These are phyloP conservation scores for Danio jaintianensis DNA, from an alignment of 2,797 vertebrate species.

Conservation along the genomic window DNA sequence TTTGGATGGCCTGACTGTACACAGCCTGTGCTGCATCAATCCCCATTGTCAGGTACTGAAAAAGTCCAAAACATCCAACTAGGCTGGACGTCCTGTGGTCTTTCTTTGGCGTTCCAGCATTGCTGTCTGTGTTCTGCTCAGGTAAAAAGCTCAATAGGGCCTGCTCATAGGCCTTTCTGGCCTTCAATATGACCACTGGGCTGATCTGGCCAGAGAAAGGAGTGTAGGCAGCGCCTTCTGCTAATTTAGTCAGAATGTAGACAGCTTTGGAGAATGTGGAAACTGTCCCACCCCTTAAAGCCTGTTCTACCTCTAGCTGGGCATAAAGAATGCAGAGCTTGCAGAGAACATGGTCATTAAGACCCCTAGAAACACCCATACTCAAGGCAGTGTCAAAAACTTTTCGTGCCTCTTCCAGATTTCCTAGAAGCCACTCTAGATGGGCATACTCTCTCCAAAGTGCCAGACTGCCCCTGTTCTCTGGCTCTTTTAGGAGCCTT, in stretches of 20 bases:
- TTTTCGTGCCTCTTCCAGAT: slow-evolving; percentile 88
- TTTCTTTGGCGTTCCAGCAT: slow-evolving; percentile 27
- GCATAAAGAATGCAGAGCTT: slow-evolving; percentile 89
- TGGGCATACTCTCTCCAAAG: slow-evolving; percentile 92
- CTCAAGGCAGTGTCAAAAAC: slow-evolving; percentile 87
- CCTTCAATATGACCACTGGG: slow-evolving; percentile 85
- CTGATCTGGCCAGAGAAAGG: slow-evolving; percentile 75
- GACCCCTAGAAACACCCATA: slow-evolving; percentile 73
- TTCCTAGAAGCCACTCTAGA: slow-evolving; percentile 93
- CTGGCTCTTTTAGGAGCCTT: slow-evolving; percentile 91
- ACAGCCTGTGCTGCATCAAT: slow-evolving; percentile 82
- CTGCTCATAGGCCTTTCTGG: slow-evolving; percentile 86
- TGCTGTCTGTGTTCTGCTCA: slow-evolving; percentile 53
- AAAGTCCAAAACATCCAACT: slow-evolving; percentile 87
- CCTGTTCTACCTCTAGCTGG: slow-evolving; percentile 85
- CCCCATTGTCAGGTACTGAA: slow-evolving; percentile 93
- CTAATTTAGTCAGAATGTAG: slow-evolving; percentile 82
- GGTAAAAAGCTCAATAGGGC: slow-evolving; percentile 72
- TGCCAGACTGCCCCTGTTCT: slow-evolving; percentile 84
- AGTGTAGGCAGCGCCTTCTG: slow-evolving; percentile 75
- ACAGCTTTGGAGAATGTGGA: slow-evolving; percentile 74
- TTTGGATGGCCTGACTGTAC: slow-evolving; percentile 76
- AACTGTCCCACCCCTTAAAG: slow-evolving; percentile 46
- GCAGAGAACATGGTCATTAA: slow-evolving; percentile 79
- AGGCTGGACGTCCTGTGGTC: slow-evolving; percentile 67